A percentile compares a stretch with the other conserved stretches of the same genome.
phyloP scores from a whole-genome alignment of 2,888 invertebrate species.

The Empis livida region DNA sequence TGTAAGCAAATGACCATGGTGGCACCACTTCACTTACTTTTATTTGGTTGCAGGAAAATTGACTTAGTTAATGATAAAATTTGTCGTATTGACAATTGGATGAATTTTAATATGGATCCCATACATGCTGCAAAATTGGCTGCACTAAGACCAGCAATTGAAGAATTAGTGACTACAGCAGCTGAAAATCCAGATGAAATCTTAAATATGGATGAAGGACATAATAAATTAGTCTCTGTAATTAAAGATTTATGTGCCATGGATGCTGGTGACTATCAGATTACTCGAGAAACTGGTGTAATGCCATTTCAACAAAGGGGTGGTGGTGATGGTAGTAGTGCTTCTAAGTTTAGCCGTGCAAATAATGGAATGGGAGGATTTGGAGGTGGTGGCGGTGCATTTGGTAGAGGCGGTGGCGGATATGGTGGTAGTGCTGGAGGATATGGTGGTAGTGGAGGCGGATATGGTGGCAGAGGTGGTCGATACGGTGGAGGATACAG shows the following conservation, averaged over 20 bases:
- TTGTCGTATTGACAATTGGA: slow-evolving; percentile 85
- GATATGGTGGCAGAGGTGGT: neutral
- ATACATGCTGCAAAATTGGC: slow-evolving; percentile 66
- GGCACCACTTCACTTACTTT: slow-evolving; percentile 77
- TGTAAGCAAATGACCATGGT: slow-evolving; percentile 97
- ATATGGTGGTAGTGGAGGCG: slow-evolving; percentile 13
- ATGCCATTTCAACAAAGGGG: slow-evolving; percentile 24
- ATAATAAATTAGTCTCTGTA: slow-evolving; percentile 47
- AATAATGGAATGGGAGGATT: slow-evolving; percentile 16
- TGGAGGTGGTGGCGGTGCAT: slow-evolving; percentile 13
- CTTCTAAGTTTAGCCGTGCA: neutral
- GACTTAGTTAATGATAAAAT: slow-evolving; percentile 47
- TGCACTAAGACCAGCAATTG: slow-evolving; percentile 78
- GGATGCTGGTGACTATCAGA: slow-evolving; percentile 59
- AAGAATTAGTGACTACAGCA: slow-evolving; percentile 67
- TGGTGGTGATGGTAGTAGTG: slow-evolving; percentile 17
- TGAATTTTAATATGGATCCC: slow-evolving; percentile 77
- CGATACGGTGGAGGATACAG: no score
- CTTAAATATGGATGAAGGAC: slow-evolving; percentile 35
- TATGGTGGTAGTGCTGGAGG: slow-evolving; percentile 15
- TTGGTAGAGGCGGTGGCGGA: slow-evolving; percentile 14
- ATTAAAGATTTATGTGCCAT: slow-evolving; percentile 63
- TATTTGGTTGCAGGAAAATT: slow-evolving; percentile 79
- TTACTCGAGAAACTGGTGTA: slow-evolving; percentile 42
- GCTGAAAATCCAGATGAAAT: slow-evolving; percentile 69